Percentiles rank a stretch among this genome's conserved stretches.
These are phyloP conservation scores for Acleris emargana DNA, from an alignment of 2,888 invertebrate genomes.

Conservation along the genomic window DNA sequence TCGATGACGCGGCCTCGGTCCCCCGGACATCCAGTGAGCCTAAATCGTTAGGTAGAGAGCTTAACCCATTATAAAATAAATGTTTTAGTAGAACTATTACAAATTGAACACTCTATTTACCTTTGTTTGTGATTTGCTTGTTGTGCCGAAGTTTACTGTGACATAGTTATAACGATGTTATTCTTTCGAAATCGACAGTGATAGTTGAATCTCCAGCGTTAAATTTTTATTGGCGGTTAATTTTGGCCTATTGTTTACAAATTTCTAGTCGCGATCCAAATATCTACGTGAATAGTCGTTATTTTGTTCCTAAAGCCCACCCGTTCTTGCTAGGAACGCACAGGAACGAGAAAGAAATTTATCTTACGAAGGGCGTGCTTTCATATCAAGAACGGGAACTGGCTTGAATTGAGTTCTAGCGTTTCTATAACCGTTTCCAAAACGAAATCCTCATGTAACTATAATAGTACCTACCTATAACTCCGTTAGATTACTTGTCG, in stretches of 20 bases:
- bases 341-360: neutral
- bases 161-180: constrained; percentile 63
- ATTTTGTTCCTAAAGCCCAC: constrained; percentile 68
- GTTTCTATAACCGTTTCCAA: constrained; percentile 51
- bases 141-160: constrained; percentile 70
- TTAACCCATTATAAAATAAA: constrained; percentile 76
- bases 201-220: constrained; percentile 58
- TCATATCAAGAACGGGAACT: constrained; percentile 3
- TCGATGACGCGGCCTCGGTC: constrained; percentile 63
- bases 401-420: constrained; percentile 54
- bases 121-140: constrained; percentile 79
- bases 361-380: neutral
- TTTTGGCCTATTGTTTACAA: constrained; percentile 61
- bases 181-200: constrained; percentile 45
- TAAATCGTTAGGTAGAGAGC: constrained; percentile 77
- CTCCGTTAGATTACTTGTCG: constrained; percentile 62
- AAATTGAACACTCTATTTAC: constrained; percentile 76
- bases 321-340: constrained; percentile 26
- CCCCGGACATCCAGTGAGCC: constrained; percentile 74
- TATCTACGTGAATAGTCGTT: constrained; percentile 65
- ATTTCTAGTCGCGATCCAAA: constrained; percentile 81
- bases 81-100: constrained; percentile 78
- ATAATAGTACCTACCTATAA: constrained; percentile 50
- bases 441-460: constrained; percentile 61
- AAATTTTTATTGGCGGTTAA: constrained; percentile 59